These are phyloP conservation scores for Bradynema listronoti DNA, from an alignment of 1,140 invertebrate genomes.

Conservation along the genomic window DNA sequence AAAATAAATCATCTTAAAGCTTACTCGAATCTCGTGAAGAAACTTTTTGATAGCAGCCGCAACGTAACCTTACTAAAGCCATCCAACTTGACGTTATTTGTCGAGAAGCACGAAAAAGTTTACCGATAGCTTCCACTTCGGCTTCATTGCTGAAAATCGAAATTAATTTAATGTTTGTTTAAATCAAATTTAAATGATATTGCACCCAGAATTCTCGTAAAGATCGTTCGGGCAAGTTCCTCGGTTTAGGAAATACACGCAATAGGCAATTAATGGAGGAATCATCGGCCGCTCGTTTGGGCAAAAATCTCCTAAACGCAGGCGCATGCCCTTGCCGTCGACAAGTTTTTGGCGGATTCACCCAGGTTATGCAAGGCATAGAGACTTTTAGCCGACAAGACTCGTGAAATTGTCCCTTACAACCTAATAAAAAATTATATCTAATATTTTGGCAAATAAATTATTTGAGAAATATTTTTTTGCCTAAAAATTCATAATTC, in stretches of 20 bases:
- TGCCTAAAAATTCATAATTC: too few relatives aligned
- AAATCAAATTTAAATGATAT: background rate
- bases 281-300: conserved; percentile 78
- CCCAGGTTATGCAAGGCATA: too few relatives aligned
- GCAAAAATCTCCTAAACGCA: conserved; percentile 34
- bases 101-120: conserved; percentile 12
- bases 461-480: too few relatives aligned
- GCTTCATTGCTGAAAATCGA: conserved; percentile 5
- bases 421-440: too few relatives aligned
- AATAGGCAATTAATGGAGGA: conserved; percentile 82
- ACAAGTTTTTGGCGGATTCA: too few relatives aligned
- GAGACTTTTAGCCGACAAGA: too few relatives aligned
- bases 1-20: background rate
- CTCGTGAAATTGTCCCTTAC: too few relatives aligned
- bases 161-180: background rate
- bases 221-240: conserved; percentile 75
- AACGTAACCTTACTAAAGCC: conserved; percentile 9
- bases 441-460: too few relatives aligned
- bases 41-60: conserved; percentile 19
- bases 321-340: too few relatives aligned
- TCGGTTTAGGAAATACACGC: conserved; percentile 82
- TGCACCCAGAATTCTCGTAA: conserved; percentile 79
- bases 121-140: conserved; percentile 12
- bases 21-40: conserved; percentile 14
- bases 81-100: conserved; percentile 20